Base-by-base conservation (phyloP, 2,888 invertebrate species). In the Diabrotica balteata region DNA sequence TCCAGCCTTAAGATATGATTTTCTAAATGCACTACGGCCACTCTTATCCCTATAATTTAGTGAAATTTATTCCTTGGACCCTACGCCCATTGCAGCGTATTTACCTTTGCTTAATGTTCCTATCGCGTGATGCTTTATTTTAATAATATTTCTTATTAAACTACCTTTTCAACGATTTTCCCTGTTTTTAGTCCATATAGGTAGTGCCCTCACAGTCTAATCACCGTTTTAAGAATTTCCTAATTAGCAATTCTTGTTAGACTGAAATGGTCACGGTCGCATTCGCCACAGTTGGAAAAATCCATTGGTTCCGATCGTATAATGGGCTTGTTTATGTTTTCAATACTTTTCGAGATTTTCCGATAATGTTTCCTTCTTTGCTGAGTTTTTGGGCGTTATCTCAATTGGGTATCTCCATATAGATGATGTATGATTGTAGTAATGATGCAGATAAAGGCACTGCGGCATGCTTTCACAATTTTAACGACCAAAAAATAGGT, bases 71-170 rank as follows among this genome's bases (percentile, higher is more conserved):
- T 69, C 68, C 59, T 50, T 44, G 58, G 52, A 46, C 59, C 53
- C 42, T 57, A 66, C 75, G 70, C 73, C 73, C 69, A 64, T 69
- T 72, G 66, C 70, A 72, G 73, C 75, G 67, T 73, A 73, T 73
- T 70, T 69, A 70, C 69, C 69, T 67, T 66, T 67, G 69, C 67
- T 70, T 76, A 76, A 76, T 76, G 76, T 68, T 60, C 22, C 71
- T 64, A 72, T 75, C 65, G 76, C 76, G 76, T 76, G 76, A 64
- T 42, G 8, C 59, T 46, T 63, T 64, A 67, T 71, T 68, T 52
- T 63, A 67, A 65, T 73, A 69, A 66, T 69, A 66, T 63, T 67
- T 67, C 69, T 65, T 66, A 69, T 66, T 66, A 66, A 66, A 46
- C 62, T 68, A 68, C 59, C 63, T 63, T 47, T 63, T 45, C 11